Evolutionary conservation across 2,113 vertebrate species (phyloP).

Genomic region (Epinephelus moara): DNA sequence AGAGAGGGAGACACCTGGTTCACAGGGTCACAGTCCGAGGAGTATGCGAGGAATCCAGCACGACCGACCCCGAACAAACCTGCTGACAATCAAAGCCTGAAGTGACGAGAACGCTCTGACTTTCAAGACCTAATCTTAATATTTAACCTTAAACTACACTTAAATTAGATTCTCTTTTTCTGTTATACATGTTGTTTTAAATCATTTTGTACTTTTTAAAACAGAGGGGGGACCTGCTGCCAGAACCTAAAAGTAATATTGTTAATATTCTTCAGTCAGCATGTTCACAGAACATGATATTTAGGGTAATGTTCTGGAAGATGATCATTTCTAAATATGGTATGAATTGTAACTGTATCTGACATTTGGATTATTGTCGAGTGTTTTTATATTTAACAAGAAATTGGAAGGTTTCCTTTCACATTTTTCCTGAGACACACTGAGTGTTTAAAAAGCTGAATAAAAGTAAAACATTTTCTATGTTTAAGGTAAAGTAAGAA

Average conservation of each 20-base stretch:
- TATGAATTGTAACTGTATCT: background rate
- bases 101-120: background rate
- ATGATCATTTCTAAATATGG: background rate
- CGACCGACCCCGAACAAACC: background rate
- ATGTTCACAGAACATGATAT: background rate
- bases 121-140: background rate
- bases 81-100: background rate
- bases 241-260: background rate
- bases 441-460: background rate
- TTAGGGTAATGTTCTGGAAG: background rate
- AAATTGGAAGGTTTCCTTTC: background rate
- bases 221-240: background rate
- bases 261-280: background rate
- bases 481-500: no score
- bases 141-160: background rate
- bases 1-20: constrained; percentile 49
- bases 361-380: background rate
- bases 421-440: background rate
- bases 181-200: background rate
- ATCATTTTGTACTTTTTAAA: background rate
- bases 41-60: constrained; percentile 8
- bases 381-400: no score
- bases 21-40: constrained; percentile 19
- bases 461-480: background rate
- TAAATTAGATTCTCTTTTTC: background rate